Evolutionary conservation across 2,888 invertebrate genomes (phyloP).

Genomic region (Eurois occulta): DNA sequence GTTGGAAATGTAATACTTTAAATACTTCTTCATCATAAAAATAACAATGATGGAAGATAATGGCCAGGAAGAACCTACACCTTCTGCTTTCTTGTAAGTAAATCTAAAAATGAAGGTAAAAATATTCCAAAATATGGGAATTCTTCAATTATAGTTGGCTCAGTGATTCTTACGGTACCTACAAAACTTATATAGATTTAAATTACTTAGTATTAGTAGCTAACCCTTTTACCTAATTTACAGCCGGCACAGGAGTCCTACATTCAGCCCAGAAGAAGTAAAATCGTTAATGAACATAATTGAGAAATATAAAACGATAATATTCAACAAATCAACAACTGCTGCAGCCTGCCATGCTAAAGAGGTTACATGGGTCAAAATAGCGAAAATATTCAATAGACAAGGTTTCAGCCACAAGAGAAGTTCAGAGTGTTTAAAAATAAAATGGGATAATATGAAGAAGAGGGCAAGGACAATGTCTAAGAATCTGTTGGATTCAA

Average conservation of each 20-base stretch:
- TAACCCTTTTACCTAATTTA: slow-evolving; percentile 24
- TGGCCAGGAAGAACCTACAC: slow-evolving; percentile 58
- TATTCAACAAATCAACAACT: slow-evolving; percentile 81
- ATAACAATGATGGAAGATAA: slow-evolving; percentile 64
- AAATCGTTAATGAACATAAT: slow-evolving; percentile 77
- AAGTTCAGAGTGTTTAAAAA: slow-evolving; percentile 77
- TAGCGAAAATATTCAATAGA: slow-evolving; percentile 79
- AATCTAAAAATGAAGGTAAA: slow-evolving; percentile 5
- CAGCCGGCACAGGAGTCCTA: slow-evolving; percentile 80
- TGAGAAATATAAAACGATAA: slow-evolving; percentile 78
- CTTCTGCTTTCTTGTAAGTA: slow-evolving; percentile 59
- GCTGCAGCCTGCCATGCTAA: slow-evolving; percentile 77
- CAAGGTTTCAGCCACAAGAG: slow-evolving; percentile 75
- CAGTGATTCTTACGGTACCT: neutral
- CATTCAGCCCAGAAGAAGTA: slow-evolving; percentile 79
- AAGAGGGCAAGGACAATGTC: slow-evolving; percentile 75
- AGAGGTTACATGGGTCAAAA: slow-evolving; percentile 81
- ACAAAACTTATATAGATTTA: no score
- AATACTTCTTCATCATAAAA: neutral
- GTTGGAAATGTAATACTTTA: neutral
- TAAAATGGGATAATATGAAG: slow-evolving; percentile 86
- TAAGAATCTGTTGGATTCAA: slow-evolving; percentile 76
- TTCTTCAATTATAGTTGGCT: neutral
- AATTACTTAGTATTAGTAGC: neutral
- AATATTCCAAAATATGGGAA: neutral